These are phyloP conservation scores for Electrophaes corylata DNA, from an alignment of 2,888 invertebrate genomes.

Conservation along the genomic window DNA sequence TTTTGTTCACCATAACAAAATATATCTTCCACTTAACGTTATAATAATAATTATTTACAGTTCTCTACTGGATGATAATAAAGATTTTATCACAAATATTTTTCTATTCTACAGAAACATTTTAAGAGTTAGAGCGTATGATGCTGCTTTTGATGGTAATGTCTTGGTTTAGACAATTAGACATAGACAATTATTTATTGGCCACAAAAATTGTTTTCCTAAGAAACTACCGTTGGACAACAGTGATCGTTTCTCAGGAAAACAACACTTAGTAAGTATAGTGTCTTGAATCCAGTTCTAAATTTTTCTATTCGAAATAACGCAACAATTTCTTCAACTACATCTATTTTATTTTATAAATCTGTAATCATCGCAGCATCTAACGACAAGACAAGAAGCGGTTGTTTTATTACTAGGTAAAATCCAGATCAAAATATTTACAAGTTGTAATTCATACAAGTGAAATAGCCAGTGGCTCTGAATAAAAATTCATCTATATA, in stretches of 20 bases:
- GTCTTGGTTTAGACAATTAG: too few species aligned
- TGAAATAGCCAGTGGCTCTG: slow-evolving; percentile 47
- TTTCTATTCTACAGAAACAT: slow-evolving; percentile 68
- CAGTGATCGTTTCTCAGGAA: neutral
- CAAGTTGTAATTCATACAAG: slow-evolving; percentile 55
- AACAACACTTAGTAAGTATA: neutral
- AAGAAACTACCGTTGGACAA: neutral
- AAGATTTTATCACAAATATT: slow-evolving; percentile 78
- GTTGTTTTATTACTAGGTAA: slow-evolving; percentile 49
- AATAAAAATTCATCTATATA: slow-evolving; percentile 53
- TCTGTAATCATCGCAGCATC: slow-evolving; percentile 53
- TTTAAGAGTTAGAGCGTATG: slow-evolving; percentile 56
- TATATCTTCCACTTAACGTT: slow-evolving; percentile 76
- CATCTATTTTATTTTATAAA: slow-evolving; percentile 22
- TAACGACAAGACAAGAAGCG: slow-evolving; percentile 59
- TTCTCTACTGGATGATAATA: slow-evolving; percentile 72
- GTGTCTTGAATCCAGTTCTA: slow-evolving; percentile 13
- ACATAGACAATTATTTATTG: too few species aligned
- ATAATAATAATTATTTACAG: slow-evolving; percentile 65
- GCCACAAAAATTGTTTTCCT: too few species aligned
- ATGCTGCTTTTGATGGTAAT: slow-evolving; percentile 42
- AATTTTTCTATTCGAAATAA: slow-evolving; percentile 11
- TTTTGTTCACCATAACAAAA: slow-evolving; percentile 76
- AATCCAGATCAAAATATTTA: slow-evolving; percentile 75
- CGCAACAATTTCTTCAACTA: slow-evolving; percentile 10